Conservation (phyloP, 2,113 vertebrate species). For the Meriones unguiculatus region DNA sequence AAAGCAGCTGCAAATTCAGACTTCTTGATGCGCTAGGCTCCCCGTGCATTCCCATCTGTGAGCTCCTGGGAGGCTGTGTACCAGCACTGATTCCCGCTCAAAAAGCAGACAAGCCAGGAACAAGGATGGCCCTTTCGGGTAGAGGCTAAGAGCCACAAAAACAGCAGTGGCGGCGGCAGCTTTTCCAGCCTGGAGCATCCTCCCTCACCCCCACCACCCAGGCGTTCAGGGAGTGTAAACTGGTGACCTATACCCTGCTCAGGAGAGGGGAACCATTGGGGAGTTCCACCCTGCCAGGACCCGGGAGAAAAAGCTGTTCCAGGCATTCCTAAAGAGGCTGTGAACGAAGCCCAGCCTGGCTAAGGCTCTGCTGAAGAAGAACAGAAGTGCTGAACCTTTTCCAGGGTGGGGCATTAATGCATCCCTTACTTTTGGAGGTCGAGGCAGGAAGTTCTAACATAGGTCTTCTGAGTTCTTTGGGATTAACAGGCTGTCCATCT, state of each 20-base stretch:
- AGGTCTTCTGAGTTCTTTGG: constrained; percentile 3
- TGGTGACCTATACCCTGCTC: neutral
- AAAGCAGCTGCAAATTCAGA: neutral
- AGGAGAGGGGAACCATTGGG: neutral
- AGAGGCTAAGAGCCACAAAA: neutral
- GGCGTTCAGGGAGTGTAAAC: neutral
- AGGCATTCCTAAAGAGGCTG: constrained; percentile 31
- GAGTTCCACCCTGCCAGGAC: neutral
- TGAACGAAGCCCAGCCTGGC: constrained; percentile 27
- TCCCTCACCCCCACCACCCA: neutral
- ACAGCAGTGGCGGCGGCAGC: neutral
- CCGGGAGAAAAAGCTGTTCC: too few relatives aligned
- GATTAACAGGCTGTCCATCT: constrained; percentile 58
- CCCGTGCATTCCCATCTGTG: neutral
- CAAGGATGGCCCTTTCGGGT: neutral
- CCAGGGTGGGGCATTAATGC: constrained; percentile 63
- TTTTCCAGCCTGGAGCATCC: neutral
- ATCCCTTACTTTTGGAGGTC: constrained; percentile 56
- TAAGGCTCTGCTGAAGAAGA: constrained; percentile 11
- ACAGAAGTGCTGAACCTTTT: constrained; percentile 66
- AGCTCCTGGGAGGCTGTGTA: neutral
- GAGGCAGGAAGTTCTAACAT: constrained; percentile 56
- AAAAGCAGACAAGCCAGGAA: neutral
- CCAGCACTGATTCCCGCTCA: neutral
- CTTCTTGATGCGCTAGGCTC: neutral